These are phyloP conservation scores for Ianthella basta DNA, from an alignment of 37 sponge, comb jelly and placozoan genomes.

Conservation along the genomic window DNA sequence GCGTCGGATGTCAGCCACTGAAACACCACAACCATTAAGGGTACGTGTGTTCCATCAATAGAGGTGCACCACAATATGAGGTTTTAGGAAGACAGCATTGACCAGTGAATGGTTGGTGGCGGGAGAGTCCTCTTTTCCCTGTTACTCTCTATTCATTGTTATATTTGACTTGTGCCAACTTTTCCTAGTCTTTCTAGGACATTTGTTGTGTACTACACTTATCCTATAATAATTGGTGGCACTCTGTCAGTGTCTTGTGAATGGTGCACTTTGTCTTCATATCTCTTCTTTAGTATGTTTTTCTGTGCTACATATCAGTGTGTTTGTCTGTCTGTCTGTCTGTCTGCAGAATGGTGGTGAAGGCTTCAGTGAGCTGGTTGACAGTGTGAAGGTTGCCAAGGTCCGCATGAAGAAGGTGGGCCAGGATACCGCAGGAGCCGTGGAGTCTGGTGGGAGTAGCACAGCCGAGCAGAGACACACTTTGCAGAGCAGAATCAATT, in stretches of 20 bases:
- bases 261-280: background rate
- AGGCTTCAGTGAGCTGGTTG: background rate
- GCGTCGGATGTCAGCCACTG: too few species aligned
- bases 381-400: constrained; percentile 20
- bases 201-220: too few species aligned
- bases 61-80: too few species aligned
- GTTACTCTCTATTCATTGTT: too few species aligned
- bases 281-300: constrained; percentile 12
- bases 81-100: too few species aligned
- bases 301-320: constrained; percentile 40
- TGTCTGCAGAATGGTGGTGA: constrained; percentile 21
- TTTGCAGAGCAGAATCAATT: background rate
- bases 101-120: too few species aligned
- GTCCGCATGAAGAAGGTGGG: background rate
- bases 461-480: constrained; percentile 5
- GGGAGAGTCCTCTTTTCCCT: too few species aligned
- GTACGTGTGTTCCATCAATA: background rate
- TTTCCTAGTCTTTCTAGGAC: too few species aligned
- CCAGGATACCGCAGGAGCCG: background rate
- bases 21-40: constrained; percentile 5
- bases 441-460: too few species aligned
- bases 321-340: constrained; percentile 43
- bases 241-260: background rate
- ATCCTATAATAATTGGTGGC: too few species aligned
- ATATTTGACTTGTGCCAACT: too few species aligned